phyloP scores from a whole-genome alignment of 2,113 vertebrate species.

The Gallinago paraguaiae region DNA sequence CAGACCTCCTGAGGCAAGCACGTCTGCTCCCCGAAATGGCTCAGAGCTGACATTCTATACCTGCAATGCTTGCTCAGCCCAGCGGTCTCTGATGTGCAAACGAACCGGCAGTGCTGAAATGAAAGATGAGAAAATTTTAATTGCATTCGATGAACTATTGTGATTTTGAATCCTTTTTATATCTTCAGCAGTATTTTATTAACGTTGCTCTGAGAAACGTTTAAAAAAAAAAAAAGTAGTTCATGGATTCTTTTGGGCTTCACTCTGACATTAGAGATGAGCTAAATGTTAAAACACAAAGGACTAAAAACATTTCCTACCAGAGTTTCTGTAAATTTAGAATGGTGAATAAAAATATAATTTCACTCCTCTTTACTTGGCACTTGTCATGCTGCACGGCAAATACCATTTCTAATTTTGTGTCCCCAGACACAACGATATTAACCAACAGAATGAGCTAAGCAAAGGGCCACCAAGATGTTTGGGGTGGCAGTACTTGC shows the following conservation, averaged over 20 bases:
- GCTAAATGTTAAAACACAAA: not conserved
- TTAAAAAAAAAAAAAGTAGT: not conserved
- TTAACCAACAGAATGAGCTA: not conserved
- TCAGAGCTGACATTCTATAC: not conserved
- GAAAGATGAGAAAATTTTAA: not conserved
- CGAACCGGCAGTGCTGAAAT: not conserved
- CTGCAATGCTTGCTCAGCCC: not conserved
- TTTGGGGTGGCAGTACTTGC: not conserved
- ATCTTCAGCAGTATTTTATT: constrained; percentile 18
- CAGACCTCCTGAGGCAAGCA: not conserved
- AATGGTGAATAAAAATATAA: not conserved
- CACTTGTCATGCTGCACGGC: not conserved
- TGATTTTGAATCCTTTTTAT: not conserved
- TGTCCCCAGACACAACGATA: not conserved
- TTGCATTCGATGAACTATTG: not conserved
- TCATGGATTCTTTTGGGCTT: not conserved
- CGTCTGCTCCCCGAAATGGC: rapidly evolving
- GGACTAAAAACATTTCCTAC: not conserved
- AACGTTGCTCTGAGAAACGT: not conserved
- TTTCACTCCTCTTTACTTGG: not conserved
- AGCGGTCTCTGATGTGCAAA: not conserved
- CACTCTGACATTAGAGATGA: not conserved
- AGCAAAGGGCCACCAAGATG: not conserved
- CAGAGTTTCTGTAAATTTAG: not conserved
- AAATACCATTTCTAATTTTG: not conserved